Evolutionary conservation across 1,140 invertebrate species (phyloP).

Genomic region (Hypothenemus hampei): DNA sequence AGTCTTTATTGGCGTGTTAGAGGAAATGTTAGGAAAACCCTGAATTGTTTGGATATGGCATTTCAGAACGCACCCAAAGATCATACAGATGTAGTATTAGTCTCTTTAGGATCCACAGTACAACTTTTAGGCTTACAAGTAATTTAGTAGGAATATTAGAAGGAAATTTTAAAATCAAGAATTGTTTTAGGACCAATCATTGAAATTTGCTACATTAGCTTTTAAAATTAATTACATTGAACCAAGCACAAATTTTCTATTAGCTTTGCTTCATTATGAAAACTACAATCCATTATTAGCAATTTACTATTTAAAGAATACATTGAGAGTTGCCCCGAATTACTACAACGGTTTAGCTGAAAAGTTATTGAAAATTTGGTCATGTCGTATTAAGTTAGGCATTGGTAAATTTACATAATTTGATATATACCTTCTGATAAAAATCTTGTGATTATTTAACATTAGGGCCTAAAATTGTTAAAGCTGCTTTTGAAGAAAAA

Average conservation of each 20-base stretch:
- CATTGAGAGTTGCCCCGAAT: slow-evolving; percentile 54
- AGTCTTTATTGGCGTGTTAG: slow-evolving; percentile 65
- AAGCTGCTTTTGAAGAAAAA: neutral
- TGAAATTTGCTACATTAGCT: slow-evolving; percentile 54
- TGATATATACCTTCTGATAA: neutral
- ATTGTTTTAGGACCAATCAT: slow-evolving; percentile 54
- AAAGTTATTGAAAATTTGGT: slow-evolving; percentile 54
- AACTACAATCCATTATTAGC: slow-evolving; percentile 63
- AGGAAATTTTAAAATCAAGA: too few relatives aligned
- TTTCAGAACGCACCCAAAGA: slow-evolving; percentile 50
- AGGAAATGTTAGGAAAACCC: slow-evolving; percentile 55
- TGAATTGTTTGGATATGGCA: slow-evolving; percentile 60
- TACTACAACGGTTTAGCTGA: slow-evolving; percentile 53
- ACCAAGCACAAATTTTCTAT: slow-evolving; percentile 66
- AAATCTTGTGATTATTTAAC: neutral
- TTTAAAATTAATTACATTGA: slow-evolving; percentile 57
- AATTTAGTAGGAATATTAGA: too few relatives aligned
- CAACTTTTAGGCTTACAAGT: slow-evolving; percentile 55
- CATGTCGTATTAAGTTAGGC: slow-evolving; percentile 51
- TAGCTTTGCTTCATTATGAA: slow-evolving; percentile 60
- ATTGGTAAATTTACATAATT: slow-evolving; percentile 4
- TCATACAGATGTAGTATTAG: slow-evolving; percentile 55
- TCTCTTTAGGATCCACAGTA: slow-evolving; percentile 57
- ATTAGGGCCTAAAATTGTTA: neutral
- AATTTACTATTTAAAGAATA: slow-evolving; percentile 62